Conservation (phyloP, 2,888 invertebrate genomes). For the Ectropis crepuscularia region DNA sequence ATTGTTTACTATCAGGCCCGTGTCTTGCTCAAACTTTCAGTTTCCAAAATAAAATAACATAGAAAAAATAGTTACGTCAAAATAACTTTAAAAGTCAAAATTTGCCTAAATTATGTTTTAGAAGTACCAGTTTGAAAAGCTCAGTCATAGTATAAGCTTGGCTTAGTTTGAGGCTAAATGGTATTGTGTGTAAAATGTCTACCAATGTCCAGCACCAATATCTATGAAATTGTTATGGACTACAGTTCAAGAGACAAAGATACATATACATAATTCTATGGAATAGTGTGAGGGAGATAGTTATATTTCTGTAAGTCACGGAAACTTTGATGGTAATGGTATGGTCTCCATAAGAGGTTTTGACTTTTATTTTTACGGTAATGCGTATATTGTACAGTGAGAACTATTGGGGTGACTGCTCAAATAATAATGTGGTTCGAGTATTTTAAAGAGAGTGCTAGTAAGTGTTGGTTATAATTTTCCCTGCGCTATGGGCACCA, state of each 20-base stretch:
- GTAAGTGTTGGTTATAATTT: slow-evolving; percentile 41
- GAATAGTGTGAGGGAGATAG: slow-evolving; percentile 17
- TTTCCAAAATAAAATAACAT: no score
- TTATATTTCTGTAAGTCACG: slow-evolving; percentile 19
- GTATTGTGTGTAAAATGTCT: no score
- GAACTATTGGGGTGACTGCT: slow-evolving; percentile 57
- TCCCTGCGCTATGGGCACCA: no score
- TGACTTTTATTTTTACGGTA: slow-evolving; percentile 74
- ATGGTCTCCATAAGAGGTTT: slow-evolving; percentile 67
- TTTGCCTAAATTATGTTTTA: no score
- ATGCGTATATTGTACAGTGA: slow-evolving; percentile 60
- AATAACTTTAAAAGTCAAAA: no score
- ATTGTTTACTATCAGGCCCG: no score
- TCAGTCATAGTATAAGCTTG: no score
- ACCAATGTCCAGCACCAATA: neutral
- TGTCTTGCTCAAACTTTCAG: no score
- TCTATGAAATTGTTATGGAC: slow-evolving; percentile 14
- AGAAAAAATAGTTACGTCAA: no score
- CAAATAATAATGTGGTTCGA: neutral
- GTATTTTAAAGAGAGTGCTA: slow-evolving; percentile 33
- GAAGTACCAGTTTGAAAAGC: no score
- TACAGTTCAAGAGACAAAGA: slow-evolving; percentile 4
- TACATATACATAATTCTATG: neutral
- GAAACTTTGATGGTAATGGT: slow-evolving; percentile 54
- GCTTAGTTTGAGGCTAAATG: no score